These are phyloP conservation scores for Lichenostomus cassidix DNA, from an alignment of 2,113 vertebrate genomes.

Conservation along the genomic window DNA sequence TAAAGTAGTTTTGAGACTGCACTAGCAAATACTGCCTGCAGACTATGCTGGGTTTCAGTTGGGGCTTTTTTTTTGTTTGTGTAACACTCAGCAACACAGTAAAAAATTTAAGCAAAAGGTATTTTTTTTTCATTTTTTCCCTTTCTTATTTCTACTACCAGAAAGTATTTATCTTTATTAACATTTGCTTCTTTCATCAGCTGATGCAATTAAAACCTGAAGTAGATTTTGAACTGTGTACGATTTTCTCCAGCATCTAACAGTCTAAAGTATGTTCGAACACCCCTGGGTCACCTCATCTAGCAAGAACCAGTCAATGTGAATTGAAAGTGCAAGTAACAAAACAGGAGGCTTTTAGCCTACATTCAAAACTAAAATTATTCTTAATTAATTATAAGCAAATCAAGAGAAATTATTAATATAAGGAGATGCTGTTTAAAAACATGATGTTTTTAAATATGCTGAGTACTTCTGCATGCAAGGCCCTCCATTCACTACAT, in stretches of 20 bases:
- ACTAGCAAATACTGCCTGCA: not conserved
- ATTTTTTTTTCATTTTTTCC: not conserved
- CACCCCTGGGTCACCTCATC: not conserved
- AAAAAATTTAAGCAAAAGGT: not conserved
- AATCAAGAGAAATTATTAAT: not conserved
- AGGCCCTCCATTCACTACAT: not conserved
- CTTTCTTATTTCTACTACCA: not conserved
- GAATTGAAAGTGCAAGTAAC: not conserved
- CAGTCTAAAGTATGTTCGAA: not conserved
- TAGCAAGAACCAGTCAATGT: not conserved
- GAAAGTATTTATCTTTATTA: conserved; percentile 38
- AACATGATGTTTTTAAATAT: not conserved
- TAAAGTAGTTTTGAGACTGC: not conserved
- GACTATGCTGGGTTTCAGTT: not conserved
- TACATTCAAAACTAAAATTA: not conserved
- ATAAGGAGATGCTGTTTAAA: not conserved
- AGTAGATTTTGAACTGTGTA: not conserved
- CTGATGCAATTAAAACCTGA: not conserved
- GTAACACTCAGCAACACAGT: not conserved
- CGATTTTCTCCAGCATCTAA: not conserved
- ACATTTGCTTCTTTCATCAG: not conserved
- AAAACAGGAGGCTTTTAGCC: not conserved
- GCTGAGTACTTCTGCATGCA: not conserved
- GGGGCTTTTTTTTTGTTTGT: accelerated
- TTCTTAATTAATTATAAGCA: not conserved